These are phyloP conservation scores for Gambusia holbrooki DNA, from an alignment of 2,113 vertebrate genomes.

Conservation along the genomic window DNA sequence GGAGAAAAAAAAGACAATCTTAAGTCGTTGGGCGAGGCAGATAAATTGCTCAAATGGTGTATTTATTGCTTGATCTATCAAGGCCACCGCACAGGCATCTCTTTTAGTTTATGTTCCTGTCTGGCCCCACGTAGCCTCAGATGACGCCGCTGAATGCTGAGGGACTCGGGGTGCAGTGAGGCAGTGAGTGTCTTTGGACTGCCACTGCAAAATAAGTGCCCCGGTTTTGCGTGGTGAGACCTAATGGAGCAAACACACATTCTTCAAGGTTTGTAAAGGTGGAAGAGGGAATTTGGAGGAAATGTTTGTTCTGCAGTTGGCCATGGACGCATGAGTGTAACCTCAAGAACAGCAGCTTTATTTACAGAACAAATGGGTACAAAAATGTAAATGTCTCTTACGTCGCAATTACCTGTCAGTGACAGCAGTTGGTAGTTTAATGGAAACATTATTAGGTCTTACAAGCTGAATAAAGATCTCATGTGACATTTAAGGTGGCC, in stretches of 20 bases:
- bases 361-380: not conserved
- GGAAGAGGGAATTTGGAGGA: not conserved
- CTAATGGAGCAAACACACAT: conserved; percentile 13
- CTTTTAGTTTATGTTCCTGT: conserved; percentile 52
- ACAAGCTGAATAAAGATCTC: not conserved
- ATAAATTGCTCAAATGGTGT: conserved; percentile 39
- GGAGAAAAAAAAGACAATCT: conserved; percentile 16
- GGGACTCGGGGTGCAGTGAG: conserved; percentile 19
- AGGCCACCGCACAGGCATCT: conserved; percentile 35
- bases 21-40: conserved; percentile 15
- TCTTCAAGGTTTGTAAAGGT: conserved; percentile 13
- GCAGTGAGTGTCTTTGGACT: conserved; percentile 19
- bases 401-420: not conserved
- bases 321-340: not conserved
- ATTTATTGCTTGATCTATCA: conserved; percentile 46
- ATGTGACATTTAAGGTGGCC: not conserved
- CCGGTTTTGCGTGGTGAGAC: not conserved
- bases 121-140: conserved; percentile 5
- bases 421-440: not conserved
- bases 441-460: not conserved
- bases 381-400: not conserved
- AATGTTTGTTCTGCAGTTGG: not conserved
- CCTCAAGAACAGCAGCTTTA: not conserved
- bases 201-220: not conserved
- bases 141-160: conserved; percentile 23